Base-by-base conservation (phyloP, 64 coral and sea anemone species). In the Pocillopora verrucosa region DNA sequence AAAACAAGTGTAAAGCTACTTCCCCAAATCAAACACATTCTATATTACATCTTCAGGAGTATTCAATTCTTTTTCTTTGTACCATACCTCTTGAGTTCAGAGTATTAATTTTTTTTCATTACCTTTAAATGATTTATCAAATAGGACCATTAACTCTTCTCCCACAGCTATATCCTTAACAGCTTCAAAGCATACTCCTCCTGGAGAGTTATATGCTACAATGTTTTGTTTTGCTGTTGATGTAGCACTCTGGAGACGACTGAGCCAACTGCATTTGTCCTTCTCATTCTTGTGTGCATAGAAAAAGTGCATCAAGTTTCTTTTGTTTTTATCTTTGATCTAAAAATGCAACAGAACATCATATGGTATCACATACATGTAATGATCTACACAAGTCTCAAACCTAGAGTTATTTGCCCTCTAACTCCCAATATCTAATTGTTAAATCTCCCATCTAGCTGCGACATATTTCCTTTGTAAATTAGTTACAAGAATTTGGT, bases 181-280 rank as follows among this genome's bases (percentile, higher is more conserved):
- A 13, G 91, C 88, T 61, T 96, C 91, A 74, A 93, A 93, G 26
- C 91, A 93, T 12, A 96, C 94, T 24, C 88, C 91, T n/a, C 19
- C 77, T 37, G 94, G 65, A 30, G 17, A 73, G 15, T 82, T 90
- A 9, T 93, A 87, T 11, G 77, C 88, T 7, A 96, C 91, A 38
- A 96, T 90, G 68, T 96, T 96, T 51, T 96, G 94, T 59, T 74
- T 41, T n/a, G 59, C 56, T 87, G 82, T n/a, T 76, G 34, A 83
- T 17, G 72, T 59, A 35, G 88, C 89, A 34, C 88, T 93, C 34
- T 96, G 92, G 45, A 96, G 70, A 20, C 80, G 75, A 19, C 89
- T 76, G 3, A 96, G 78, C 94, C 94, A 96, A 15, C 38, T 88
- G 60, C 94, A 96, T 20, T 88, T 93, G 45, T 89, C 70, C 86